Base-by-base conservation (phyloP, 1,140 invertebrate species). In the Papilio xuthus region DNA sequence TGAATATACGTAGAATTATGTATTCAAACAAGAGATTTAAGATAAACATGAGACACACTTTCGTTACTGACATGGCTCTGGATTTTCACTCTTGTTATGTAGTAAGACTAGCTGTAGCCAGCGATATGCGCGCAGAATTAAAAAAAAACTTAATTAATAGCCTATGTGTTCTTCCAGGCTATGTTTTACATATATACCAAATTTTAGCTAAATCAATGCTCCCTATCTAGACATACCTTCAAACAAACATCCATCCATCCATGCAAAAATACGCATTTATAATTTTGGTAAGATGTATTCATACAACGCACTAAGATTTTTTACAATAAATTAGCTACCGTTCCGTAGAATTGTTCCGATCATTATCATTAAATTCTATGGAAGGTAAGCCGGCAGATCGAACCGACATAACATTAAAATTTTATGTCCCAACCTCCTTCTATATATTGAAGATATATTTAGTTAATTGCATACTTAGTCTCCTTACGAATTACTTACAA, bases 331-430 rank as follows among this genome's bases (percentile, higher is more conserved):
- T 63, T 28, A 28, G 60, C 60, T 28, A 67, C 3, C 23, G 56
- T 67, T 13, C 26, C 26, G 60, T 28, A 23, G 2, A 67, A 67
- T 28, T 67, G 26, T 67, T 67, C 60, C 12, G 60, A 28, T 28
- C 60, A 67, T 67, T 32, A 67, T 67, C 26, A 67, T 67, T 67
- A 67, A 67, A 67, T 67, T 67, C 12, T 67, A 67, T 67, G 26
- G 60, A 67, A 28, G 60, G 60, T 32, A 13, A 67, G 60, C 26
- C 18, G 28, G 13, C 6, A 32, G 60, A 60, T 60, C 56, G 23
- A 67, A 67, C 60, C 26, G 26, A 67, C 13, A 67, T 67, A 67
- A 67, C 60, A 67, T 67, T 67, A 28, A 67, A 67, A 67, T 67
- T 67, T 67, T 67, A 67, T 23, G 26, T 15, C 60, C 23, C 28